Conservation (phyloP, 1,140 invertebrate genomes). For the Physella acuta region DNA sequence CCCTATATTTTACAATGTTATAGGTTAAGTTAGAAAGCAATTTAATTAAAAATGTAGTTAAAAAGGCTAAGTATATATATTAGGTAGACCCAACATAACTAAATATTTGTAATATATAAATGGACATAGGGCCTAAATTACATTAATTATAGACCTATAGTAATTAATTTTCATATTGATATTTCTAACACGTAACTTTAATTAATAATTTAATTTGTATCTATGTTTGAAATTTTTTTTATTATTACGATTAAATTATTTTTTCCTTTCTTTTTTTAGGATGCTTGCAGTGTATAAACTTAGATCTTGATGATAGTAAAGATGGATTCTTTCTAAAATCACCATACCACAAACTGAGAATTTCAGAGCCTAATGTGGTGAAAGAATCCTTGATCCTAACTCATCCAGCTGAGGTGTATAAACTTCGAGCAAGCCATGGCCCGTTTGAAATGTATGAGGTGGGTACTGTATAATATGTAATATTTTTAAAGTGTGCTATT, state of each 20-base stretch:
- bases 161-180: neutral
- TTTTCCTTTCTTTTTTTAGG: neutral
- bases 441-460: constrained; percentile 42
- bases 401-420: constrained; percentile 39
- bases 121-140: too few species aligned
- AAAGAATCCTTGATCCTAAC: constrained; percentile 44
- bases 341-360: constrained; percentile 38
- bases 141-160: neutral
- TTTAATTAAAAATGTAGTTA: too few species aligned
- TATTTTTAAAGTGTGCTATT: neutral
- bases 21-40: too few species aligned
- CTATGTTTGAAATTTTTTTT: neutral
- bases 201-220: neutral
- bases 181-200: neutral
- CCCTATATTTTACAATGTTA: too few species aligned
- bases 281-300: constrained; percentile 32
- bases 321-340: constrained; percentile 49
- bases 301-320: constrained; percentile 39
- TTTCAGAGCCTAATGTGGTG: constrained; percentile 35
- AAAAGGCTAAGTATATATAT: too few species aligned
- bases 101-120: too few species aligned
- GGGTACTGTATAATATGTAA: neutral
- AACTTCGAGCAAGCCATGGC: constrained; percentile 39
- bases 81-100: too few species aligned
- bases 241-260: neutral